Percentiles rank a stretch among this genome's conserved stretches.
These are phyloP conservation scores for Periophthalmus magnuspinnatus DNA, from an alignment of 2,797 vertebrate species.

Conservation along the genomic window DNA sequence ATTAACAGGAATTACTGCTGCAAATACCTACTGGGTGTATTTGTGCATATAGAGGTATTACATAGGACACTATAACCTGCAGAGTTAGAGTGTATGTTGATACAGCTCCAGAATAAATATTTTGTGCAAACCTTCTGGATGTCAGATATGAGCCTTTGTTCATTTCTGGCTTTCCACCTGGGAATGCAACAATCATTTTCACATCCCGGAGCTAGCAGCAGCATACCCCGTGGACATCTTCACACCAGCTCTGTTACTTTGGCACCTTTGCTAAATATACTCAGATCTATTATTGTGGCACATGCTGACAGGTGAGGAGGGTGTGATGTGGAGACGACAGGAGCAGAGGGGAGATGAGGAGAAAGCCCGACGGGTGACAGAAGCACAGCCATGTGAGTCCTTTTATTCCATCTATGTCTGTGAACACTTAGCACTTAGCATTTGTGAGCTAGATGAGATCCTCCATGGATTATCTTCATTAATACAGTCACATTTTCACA, in stretches of 20 bases:
- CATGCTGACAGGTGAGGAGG: slow-evolving; percentile 62
- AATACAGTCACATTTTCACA: slow-evolving; percentile 58
- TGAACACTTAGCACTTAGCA: slow-evolving; percentile 7
- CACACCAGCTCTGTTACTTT: slow-evolving; percentile 58
- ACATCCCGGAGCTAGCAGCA: slow-evolving; percentile 36
- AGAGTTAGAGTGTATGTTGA: not conserved
- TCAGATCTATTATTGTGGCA: slow-evolving; percentile 60
- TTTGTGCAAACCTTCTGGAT: not conserved
- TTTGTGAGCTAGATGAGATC: slow-evolving; percentile 45
- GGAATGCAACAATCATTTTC: slow-evolving; percentile 50
- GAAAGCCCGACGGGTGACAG: not conserved
- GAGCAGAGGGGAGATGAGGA: slow-evolving; percentile 30
- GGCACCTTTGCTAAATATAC: slow-evolving; percentile 63
- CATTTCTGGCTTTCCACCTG: slow-evolving; percentile 30
- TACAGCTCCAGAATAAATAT: not conserved
- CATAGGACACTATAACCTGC: not conserved
- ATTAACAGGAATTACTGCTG: not conserved
- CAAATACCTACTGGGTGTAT: not conserved
- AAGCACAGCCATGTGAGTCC: slow-evolving; percentile 10
- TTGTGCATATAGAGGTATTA: not conserved
- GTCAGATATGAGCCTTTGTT: slow-evolving; percentile 29
- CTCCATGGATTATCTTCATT: slow-evolving; percentile 64
- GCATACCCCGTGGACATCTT: slow-evolving; percentile 46
- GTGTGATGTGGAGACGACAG: slow-evolving; percentile 39
- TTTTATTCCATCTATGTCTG: slow-evolving; percentile 34